Evolutionary conservation across 2,113 vertebrate species (phyloP).

Genomic region (Calyptommatus sinebrachiatus): DNA sequence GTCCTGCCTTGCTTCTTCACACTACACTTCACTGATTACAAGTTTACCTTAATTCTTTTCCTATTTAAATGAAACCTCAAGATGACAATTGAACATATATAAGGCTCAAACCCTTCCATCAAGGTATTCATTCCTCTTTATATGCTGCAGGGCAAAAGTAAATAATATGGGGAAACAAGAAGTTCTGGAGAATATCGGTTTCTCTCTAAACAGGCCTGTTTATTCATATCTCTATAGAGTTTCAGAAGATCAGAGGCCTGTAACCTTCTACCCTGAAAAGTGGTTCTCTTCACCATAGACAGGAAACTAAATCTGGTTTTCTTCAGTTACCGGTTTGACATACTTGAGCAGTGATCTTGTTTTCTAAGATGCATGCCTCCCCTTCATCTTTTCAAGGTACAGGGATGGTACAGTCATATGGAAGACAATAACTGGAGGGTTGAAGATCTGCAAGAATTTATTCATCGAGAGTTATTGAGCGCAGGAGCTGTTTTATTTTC

Average conservation of each 20-base stretch:
- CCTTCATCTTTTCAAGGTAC: background rate
- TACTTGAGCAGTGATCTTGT: background rate
- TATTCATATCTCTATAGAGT: constrained; percentile 3
- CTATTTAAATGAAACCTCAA: background rate
- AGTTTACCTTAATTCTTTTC: background rate
- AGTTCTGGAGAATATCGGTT: constrained; percentile 25
- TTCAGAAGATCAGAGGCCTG: constrained; percentile 26
- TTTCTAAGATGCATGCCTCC: background rate
- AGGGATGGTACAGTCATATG: background rate
- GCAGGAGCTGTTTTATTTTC: background rate
- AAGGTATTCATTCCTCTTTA: constrained; percentile 6
- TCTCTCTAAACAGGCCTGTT: constrained; percentile 7
- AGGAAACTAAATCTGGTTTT: constrained; percentile 24
- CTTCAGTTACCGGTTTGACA: background rate
- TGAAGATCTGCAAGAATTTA: background rate
- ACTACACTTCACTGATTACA: background rate
- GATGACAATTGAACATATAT: background rate
- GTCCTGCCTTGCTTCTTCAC: background rate
- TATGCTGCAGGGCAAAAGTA: constrained; percentile 16
- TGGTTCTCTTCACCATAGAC: constrained; percentile 16
- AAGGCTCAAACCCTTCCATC: background rate
- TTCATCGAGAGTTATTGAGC: background rate
- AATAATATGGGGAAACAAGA: constrained; percentile 6
- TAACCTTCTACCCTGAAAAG: constrained; percentile 12
- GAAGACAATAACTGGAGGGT: background rate